A percentile compares a stretch with the other conserved stretches of the same genome.
Evolutionary conservation across 2,888 invertebrate genomes (phyloP).

Genomic region (Tipula helvola): DNA sequence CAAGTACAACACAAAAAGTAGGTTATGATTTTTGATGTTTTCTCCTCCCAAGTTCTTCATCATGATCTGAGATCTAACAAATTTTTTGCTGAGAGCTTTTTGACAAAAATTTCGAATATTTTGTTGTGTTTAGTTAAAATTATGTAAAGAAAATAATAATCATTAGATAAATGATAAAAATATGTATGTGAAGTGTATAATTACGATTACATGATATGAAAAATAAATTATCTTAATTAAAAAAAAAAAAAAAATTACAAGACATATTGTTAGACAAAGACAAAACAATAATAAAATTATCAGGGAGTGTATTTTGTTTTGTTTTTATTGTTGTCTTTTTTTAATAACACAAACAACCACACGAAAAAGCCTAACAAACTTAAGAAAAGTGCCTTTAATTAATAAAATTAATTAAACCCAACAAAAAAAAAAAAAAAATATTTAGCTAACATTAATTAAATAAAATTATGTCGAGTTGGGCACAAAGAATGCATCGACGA

Average conservation of each 20-base stretch:
- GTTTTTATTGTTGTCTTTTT: background rate
- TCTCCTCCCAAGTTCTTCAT: background rate
- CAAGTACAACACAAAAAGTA: background rate
- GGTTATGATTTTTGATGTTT: slow-evolving; percentile 11
- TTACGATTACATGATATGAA: background rate
- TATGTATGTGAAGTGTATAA: background rate
- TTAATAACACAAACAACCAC: background rate
- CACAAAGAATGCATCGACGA: slow-evolving; percentile 81
- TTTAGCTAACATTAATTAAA: background rate
- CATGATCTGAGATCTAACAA: background rate
- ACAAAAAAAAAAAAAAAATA: slow-evolving; percentile 14
- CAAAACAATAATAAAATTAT: slow-evolving; percentile 6
- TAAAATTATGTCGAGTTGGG: slow-evolving; percentile 70
- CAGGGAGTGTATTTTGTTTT: slow-evolving; percentile 9
- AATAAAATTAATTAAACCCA: background rate
- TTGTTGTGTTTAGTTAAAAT: background rate
- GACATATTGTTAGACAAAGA: background rate
- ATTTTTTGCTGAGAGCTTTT: background rate
- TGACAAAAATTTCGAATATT: background rate
- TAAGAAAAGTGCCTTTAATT: background rate
- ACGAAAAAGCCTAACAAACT: background rate
- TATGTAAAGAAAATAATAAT: background rate
- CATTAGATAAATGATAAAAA: background rate
- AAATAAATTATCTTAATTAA: background rate
- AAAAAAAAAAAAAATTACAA: background rate